These are phyloP conservation scores for Wiebesia pumilae DNA, from an alignment of 1,140 invertebrate genomes.

Conservation along the genomic window DNA sequence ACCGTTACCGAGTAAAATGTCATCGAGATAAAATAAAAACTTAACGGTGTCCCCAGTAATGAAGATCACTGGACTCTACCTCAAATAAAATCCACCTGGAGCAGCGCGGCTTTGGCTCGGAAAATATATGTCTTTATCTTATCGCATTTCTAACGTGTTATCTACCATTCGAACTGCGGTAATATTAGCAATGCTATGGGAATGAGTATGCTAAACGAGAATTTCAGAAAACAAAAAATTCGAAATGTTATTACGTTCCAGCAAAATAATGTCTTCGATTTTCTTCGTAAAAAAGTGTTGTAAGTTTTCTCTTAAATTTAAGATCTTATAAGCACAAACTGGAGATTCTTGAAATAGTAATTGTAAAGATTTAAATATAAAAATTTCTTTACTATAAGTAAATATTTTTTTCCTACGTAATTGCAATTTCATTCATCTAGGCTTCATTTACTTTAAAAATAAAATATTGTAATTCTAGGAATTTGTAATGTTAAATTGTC, in stretches of 20 bases:
- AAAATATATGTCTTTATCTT: constrained; percentile 32
- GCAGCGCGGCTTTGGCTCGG: neutral
- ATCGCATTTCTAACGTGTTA: constrained; percentile 8
- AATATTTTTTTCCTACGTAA: neutral
- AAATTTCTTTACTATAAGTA: neutral
- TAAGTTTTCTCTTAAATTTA: neutral
- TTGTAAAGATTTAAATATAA: neutral
- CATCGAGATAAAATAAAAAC: constrained; percentile 32
- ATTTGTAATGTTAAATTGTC: neutral
- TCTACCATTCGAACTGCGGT: neutral
- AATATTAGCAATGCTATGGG: neutral
- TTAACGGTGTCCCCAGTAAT: neutral
- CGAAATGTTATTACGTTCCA: neutral
- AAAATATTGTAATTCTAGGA: neutral
- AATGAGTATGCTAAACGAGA: neutral
- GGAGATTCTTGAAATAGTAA: neutral
- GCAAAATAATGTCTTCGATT: too few species aligned
- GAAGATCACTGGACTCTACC: neutral
- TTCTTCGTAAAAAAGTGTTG: too few species aligned
- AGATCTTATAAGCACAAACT: neutral
- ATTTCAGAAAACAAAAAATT: neutral
- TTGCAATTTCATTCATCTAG: neutral
- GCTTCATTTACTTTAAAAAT: neutral
- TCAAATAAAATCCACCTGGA: constrained; percentile 29
- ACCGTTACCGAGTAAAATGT: neutral